phyloP scores from a whole-genome alignment of 2,113 vertebrate species.

The Talpa occidentalis region DNA sequence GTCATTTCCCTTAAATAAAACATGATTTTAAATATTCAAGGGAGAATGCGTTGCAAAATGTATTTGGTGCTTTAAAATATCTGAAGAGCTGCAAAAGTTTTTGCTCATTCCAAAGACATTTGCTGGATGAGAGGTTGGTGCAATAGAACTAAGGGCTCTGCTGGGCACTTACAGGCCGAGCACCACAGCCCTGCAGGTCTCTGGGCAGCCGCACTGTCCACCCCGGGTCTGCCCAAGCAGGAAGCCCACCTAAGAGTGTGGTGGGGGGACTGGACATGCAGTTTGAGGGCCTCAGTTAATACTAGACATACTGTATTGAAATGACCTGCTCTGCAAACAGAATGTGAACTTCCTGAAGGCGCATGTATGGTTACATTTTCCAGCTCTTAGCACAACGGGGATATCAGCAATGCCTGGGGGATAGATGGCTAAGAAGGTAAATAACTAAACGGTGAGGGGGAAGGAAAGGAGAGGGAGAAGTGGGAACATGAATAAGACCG shows the following conservation, averaged over 20 bases:
- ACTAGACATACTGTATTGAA: not conserved
- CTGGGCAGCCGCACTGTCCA: not conserved
- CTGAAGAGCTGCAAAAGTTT: conserved; percentile 36
- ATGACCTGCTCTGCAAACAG: not conserved
- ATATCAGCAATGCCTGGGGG: not conserved
- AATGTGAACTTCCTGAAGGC: not conserved
- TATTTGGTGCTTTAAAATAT: conserved; percentile 64
- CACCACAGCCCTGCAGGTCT: not conserved
- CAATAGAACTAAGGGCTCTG: not conserved
- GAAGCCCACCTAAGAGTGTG: not conserved
- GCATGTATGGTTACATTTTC: not conserved
- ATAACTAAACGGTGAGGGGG: not conserved
- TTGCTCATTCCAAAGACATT: conserved; percentile 37
- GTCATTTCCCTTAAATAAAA: conserved; percentile 79
- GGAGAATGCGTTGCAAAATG: conserved; percentile 54
- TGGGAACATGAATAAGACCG: not conserved
- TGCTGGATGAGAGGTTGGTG: not conserved
- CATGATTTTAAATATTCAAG: conserved; percentile 78
- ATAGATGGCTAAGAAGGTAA: not conserved
- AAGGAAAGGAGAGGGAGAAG: too few relatives aligned
- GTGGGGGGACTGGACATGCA: not conserved
- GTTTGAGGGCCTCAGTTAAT: not conserved
- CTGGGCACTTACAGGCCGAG: too few relatives aligned
- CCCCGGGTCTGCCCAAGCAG: not conserved
- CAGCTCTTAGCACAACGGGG: not conserved